Conservation (phyloP, 2,113 vertebrate species). For the Cyprinodon brontotheroides region DNA sequence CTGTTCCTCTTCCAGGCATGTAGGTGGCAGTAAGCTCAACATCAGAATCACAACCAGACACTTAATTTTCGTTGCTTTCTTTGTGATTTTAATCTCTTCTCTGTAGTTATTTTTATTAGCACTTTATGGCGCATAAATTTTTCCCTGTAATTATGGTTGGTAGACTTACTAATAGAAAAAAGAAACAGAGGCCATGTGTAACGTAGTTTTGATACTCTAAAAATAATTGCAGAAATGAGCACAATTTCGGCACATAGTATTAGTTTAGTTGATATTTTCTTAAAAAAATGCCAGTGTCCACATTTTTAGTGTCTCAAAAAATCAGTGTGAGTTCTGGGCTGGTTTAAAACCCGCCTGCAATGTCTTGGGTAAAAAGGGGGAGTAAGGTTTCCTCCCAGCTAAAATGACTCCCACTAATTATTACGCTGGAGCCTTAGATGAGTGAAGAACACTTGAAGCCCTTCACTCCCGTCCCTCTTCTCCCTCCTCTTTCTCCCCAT, state of each 20-base stretch:
- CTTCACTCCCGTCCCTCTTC: constrained; percentile 58
- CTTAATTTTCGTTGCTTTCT: neutral
- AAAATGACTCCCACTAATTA: constrained; percentile 69
- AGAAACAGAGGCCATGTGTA: neutral
- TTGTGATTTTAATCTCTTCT: neutral
- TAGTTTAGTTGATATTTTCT: neutral
- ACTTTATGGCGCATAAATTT: no score
- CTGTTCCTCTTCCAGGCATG: neutral
- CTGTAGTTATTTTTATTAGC: no score
- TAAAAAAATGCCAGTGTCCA: neutral
- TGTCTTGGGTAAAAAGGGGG: constrained; percentile 45
- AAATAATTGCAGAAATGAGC: neutral
- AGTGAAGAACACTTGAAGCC: constrained; percentile 69
- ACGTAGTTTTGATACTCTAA: neutral
- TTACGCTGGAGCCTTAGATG: constrained; percentile 67
- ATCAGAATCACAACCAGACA: neutral
- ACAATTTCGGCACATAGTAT: neutral
- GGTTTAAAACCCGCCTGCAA: constrained; percentile 4
- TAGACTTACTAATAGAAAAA: neutral
- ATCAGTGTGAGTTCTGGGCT: constrained; percentile 46
- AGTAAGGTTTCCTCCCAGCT: constrained; percentile 67
- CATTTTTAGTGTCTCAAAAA: constrained; percentile 22
- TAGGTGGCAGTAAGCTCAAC: neutral
- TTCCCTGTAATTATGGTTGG: neutral
- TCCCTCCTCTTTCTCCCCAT: constrained; percentile 51